Base-by-base conservation (phyloP, 2,888 invertebrate genomes). In the Plebejus melissa region DNA sequence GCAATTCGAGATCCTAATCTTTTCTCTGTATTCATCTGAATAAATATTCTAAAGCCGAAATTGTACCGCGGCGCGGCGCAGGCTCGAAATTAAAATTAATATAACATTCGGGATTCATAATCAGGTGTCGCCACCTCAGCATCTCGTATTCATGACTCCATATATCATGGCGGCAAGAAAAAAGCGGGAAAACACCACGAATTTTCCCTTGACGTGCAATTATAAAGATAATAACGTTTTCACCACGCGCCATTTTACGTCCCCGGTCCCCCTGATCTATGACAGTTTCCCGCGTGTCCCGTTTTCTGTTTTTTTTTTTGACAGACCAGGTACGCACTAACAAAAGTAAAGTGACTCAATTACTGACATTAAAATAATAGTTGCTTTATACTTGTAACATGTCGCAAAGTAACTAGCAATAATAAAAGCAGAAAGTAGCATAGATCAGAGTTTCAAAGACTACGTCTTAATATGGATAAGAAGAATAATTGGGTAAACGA, bases 181-280 rank as follows among this genome's bases (percentile, higher is more conserved):
- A 84, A 83, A 80, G 80, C 80, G 81, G 80, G 79, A 86, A 85
- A 83, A 83, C 83, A 82, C 82, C 83, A 82, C 83, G 84, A 72
- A 72, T 54, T 72, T 32, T 72, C 72, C 85, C 88, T 88, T 93
- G 93, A 93, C 93, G 90, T 93, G 91, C 93, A 93, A 93, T 93
- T 93, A 93, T 90, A 93, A 91, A 92, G 92, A 93, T 93, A 93
- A 93, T 93, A 93, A 93, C 90, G 89, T 90, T 92, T 91, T 91
- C 92, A 90, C 88, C 89, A 86, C 83, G 87, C 54, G 85, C 88
- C 87, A 87, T 92, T 91, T 92, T 93, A 92, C 91, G 90, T 90
- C 87, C 87, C 84, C 86, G 88, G 90, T 90, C 87, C 87, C 84
- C 86, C 88, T 93, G 93, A 93, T 93, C 92, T 93, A 93, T 90